Conservation (phyloP, 1,140 invertebrate species). For the Zaprionus inermis region DNA sequence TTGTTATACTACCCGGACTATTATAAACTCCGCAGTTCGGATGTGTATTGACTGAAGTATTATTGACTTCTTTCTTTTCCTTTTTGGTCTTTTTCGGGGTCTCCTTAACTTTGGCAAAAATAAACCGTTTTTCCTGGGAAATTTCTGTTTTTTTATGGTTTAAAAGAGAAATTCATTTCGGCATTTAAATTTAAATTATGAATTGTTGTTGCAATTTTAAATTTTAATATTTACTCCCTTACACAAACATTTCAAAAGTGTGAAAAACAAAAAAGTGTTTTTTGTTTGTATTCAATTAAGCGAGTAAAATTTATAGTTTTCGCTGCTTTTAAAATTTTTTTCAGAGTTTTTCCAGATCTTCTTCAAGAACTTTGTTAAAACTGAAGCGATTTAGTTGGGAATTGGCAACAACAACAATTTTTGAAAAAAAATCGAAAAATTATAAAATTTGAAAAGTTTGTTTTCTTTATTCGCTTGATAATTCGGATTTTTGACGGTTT, state of each 20-base stretch:
- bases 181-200: not conserved
- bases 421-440: too few species aligned
- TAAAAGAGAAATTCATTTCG: not conserved
- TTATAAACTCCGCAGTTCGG: not conserved
- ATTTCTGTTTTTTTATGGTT: not conserved
- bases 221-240: not conserved
- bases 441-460: too few species aligned
- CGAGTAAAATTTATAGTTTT: not conserved
- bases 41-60: not conserved
- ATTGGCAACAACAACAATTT: too few species aligned
- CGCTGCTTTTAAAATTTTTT: too few species aligned
- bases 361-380: too few species aligned
- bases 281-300: not conserved
- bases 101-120: not conserved
- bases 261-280: too few species aligned
- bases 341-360: too few species aligned
- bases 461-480: too few species aligned
- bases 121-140: not conserved
- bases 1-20: conserved; percentile 15
- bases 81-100: not conserved
- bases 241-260: not conserved
- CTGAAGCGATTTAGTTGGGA: too few species aligned
- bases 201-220: too few species aligned
- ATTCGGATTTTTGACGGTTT: too few species aligned
- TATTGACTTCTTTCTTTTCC: not conserved